These are phyloP conservation scores for Drosophila trapezifrons DNA, from an alignment of 1,140 invertebrate genomes.

Conservation along the genomic window DNA sequence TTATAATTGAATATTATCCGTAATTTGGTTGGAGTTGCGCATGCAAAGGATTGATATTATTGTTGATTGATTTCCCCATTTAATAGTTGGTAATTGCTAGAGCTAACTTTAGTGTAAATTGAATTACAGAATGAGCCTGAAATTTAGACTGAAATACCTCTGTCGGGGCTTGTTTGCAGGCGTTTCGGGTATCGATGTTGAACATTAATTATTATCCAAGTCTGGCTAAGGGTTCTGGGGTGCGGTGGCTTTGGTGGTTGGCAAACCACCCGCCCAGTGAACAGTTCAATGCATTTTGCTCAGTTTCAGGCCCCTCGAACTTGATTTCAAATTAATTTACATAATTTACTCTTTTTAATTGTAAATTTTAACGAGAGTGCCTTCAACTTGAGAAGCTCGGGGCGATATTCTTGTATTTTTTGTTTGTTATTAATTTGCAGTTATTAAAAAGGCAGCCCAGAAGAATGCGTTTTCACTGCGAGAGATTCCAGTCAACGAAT, in stretches of 20 bases:
- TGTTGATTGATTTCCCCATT: background rate
- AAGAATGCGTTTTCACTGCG: conserved; percentile 1
- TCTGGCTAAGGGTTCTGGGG: background rate
- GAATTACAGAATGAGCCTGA: background rate
- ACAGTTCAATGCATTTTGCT: conserved; percentile 24
- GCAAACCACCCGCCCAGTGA: background rate
- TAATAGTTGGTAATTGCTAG: background rate
- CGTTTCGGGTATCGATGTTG: too few relatives aligned
- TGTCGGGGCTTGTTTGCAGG: too few relatives aligned
- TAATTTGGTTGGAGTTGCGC: background rate
- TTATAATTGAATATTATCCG: conserved; percentile 12
- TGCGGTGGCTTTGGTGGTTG: background rate
- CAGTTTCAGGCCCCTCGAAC: background rate
- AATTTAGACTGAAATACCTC: too few relatives aligned
- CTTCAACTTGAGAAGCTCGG: conserved; percentile 44
- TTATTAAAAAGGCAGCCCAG: conserved; percentile 40
- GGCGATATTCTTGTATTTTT: conserved; percentile 1
- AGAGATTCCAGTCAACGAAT: conserved; percentile 6
- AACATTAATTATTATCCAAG: too few relatives aligned
- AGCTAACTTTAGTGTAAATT: background rate
- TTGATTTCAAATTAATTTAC: conserved; percentile 50
- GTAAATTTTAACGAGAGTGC: conserved; percentile 37
- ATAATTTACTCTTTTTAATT: conserved; percentile 12
- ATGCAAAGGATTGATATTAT: background rate
- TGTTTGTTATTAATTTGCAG: conserved; percentile 39